Base-by-base conservation (phyloP, 1,140 invertebrate genomes). In the Littorina saxatilis region DNA sequence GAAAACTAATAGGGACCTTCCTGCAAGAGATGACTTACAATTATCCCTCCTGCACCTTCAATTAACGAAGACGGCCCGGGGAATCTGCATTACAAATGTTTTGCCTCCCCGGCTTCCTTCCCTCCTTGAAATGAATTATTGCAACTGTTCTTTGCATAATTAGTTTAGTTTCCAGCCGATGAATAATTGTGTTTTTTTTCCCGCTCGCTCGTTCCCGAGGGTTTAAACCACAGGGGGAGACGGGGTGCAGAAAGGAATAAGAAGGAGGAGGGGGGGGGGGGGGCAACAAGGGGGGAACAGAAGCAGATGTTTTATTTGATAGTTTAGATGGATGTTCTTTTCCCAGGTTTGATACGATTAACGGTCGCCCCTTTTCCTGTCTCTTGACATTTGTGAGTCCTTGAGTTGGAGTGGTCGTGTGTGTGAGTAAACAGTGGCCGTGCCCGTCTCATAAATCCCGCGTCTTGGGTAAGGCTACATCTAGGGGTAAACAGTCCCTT, bases 111-210 rank as follows among this genome's bases (percentile, higher is more conserved):
- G 27, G 7, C 20, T 13, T 23, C n/a, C 58, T 7, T 4, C 58
- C 58, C 20, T 23, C 58, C n/a, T n/a, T n/a, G n/a, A 61, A 29
- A 61, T 61, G 58, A 61, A 61, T 61, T 61, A 61, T 61, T 23
- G 58, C 20, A 61, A n/a, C 58, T 29, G 58, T 61, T 61, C 58
- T 61, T 61, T 61, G 58, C 58, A 61, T 61, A 61, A 61, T 61
- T 61, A 61, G 58, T 61, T 61, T 61, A 61, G 58, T 61, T 23
- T 61, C 58, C 58, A 61, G n/a, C 58, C 58, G 58, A 61, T 61
- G 58, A 61, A 61, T 61, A 61, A 61, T 61, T 61, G 58, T 61
- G 9, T 52, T 23, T 23, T 52, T 61, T 29, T 61, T 23, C 4
- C 4, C 58, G 4, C 27, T 23, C 58, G 20, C 58, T n/a, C 20